A percentile compares a stretch with the other conserved stretches of the same genome.
These are phyloP conservation scores for Urocyon cinereoargenteus DNA, from an alignment of 2,797 vertebrate genomes.

Conservation along the genomic window DNA sequence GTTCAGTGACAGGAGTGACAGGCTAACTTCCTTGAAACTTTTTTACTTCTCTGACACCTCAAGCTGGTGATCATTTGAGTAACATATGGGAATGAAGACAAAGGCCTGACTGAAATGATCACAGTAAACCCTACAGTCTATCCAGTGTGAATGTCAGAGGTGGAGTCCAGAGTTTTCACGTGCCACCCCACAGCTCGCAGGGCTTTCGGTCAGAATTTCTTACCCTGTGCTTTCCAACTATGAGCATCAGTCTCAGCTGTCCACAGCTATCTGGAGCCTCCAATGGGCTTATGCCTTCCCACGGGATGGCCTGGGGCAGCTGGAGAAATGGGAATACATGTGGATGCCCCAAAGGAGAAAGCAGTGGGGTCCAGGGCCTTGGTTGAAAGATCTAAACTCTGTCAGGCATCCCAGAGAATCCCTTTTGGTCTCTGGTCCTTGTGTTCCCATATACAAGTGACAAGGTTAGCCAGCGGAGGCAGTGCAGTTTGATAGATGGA, in stretches of 20 bases:
- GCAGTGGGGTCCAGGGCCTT: background rate
- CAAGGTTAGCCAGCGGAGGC: background rate
- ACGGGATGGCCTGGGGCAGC: too few species aligned
- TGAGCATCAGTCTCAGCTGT: background rate
- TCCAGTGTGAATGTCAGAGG: background rate
- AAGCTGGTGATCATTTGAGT: background rate
- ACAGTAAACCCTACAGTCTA: background rate
- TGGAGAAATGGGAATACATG: background rate
- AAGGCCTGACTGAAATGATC: background rate
- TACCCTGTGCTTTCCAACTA: background rate
- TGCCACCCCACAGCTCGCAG: fast-evolving
- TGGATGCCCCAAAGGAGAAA: background rate
- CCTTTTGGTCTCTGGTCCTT: background rate
- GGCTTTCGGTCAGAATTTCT: background rate
- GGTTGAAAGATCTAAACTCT: background rate
- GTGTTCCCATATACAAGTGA: background rate
- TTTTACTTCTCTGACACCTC: background rate
- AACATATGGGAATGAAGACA: background rate
- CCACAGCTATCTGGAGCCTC: background rate
- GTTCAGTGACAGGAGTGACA: background rate
- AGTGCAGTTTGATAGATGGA: background rate
- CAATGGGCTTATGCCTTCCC: background rate
- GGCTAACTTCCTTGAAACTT: background rate
- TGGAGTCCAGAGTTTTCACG: fast-evolving
- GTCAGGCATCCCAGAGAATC: background rate